Conservation (phyloP, 2,797 vertebrate species). For the Crenichthys baileyi region DNA sequence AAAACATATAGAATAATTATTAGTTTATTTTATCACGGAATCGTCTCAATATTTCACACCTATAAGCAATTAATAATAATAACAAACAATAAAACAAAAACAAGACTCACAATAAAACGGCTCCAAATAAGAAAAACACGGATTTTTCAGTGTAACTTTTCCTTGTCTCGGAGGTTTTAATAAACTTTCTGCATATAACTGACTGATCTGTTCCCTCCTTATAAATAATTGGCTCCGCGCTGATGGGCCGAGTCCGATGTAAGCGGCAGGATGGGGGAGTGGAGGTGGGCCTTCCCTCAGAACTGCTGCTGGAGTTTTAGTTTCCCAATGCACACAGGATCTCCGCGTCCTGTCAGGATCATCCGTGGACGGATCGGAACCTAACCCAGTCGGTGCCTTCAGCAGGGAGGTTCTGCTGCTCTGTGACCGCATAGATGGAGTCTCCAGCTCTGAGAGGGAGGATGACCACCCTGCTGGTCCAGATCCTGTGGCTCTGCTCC, state of each 20-base stretch:
- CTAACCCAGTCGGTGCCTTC: neutral
- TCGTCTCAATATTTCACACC: too few species aligned
- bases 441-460: conserved; percentile 14
- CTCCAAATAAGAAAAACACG: too few species aligned
- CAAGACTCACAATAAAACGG: too few species aligned
- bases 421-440: conserved; percentile 31
- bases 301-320: conserved; percentile 14
- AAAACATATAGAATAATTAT: too few species aligned
- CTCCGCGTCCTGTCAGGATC: neutral
- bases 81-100: too few species aligned
- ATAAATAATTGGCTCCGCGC: too few species aligned
- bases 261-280: neutral
- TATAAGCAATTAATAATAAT: too few species aligned
- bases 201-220: too few species aligned
- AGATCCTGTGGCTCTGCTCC: conserved; percentile 41
- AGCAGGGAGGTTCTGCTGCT: neutral
- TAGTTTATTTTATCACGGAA: too few species aligned
- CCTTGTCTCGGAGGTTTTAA: too few species aligned
- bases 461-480: conserved; percentile 2
- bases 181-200: too few species aligned
- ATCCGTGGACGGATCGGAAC: neutral
- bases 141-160: too few species aligned
- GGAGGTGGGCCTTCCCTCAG: conserved; percentile 24
- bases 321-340: conserved; percentile 6
- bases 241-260: neutral